Evolutionary conservation across 1,140 invertebrate species (phyloP).

Genomic region (Cyphomyrmex costatus): DNA sequence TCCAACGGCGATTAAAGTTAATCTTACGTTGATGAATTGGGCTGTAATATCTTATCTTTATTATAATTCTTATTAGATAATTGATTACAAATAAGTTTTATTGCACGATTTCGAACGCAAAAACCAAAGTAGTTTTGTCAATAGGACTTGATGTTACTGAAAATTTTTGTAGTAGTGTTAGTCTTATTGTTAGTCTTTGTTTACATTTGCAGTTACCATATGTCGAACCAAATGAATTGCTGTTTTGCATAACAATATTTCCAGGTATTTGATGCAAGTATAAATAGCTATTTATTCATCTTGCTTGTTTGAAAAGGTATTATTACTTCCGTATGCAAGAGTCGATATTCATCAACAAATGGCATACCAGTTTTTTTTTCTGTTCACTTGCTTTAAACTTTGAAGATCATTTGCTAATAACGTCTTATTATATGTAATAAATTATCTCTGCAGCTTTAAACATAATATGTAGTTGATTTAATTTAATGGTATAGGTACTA

Average conservation of each 20-base stretch:
- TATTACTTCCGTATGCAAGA: neutral
- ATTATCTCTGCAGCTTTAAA: too few species aligned
- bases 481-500: too few species aligned
- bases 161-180: neutral
- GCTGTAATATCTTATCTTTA: conserved; percentile 2
- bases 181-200: neutral
- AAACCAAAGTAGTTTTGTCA: too few species aligned
- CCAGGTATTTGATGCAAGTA: neutral
- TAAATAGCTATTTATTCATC: conserved; percentile 22
- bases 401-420: neutral
- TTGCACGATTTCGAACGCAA: neutral
- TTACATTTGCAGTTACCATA: neutral
- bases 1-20: too few species aligned
- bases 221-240: conserved; percentile 12
- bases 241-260: conserved; percentile 10
- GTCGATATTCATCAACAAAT: neutral
- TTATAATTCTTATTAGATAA: neutral
- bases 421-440: too few species aligned
- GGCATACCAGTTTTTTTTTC: neutral
- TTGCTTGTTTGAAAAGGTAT: neutral
- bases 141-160: neutral
- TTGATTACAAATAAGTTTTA: neutral
- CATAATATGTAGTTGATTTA: too few species aligned
- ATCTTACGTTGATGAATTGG: too few species aligned
- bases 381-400: neutral